Evolutionary conservation across 2,888 invertebrate genomes (phyloP).

Genomic region (Dasypolia templi): DNA sequence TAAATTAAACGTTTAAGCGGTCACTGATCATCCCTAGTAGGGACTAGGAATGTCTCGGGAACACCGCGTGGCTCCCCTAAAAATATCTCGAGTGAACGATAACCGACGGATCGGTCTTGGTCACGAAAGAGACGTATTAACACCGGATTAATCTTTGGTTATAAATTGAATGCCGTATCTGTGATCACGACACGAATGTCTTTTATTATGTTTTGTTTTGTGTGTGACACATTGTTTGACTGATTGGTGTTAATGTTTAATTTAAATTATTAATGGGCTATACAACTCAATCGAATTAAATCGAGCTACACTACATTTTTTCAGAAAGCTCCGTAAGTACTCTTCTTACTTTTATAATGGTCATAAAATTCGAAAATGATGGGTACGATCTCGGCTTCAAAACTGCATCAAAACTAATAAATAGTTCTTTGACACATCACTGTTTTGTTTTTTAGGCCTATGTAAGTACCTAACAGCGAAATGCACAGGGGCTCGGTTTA

Average conservation of each 20-base stretch:
- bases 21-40: not conserved
- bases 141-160: constrained; percentile 52
- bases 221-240: constrained; percentile 1
- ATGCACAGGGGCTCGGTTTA: not conserved
- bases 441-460: not conserved
- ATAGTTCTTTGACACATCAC: not conserved
- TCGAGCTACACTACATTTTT: not conserved
- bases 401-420: not conserved
- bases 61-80: constrained; percentile 60
- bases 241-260: not conserved
- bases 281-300: not conserved
- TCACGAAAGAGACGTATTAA: constrained; percentile 49
- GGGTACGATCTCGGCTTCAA: not conserved
- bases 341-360: not conserved
- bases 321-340: not conserved
- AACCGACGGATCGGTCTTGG: constrained; percentile 58
- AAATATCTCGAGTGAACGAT: constrained; percentile 58
- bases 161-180: constrained; percentile 47
- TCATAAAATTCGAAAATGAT: not conserved
- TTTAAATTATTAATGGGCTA: not conserved
- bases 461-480: not conserved
- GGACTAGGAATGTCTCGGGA: constrained; percentile 21
- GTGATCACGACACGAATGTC: constrained; percentile 37
- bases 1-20: not conserved
- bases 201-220: not conserved